Evolutionary conservation across 1,140 invertebrate species (phyloP).

Genomic region (Ceratitis capitata): DNA sequence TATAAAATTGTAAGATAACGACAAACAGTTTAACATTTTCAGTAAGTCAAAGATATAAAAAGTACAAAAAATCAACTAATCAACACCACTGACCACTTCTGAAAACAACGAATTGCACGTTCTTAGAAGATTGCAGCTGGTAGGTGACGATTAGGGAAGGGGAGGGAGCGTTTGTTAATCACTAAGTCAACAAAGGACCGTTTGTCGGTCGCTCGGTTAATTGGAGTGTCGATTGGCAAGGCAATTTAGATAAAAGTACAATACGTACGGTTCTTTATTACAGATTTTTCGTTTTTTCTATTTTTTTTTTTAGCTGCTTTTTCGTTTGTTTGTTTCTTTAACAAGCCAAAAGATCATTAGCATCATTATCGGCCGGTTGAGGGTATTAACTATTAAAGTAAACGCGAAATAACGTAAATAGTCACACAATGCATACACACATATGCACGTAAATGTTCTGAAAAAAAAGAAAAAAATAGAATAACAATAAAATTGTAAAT

Average conservation of each 20-base stretch:
- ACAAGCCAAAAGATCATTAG: conserved; percentile 12
- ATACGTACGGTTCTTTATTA: too few relatives aligned
- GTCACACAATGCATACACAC: background rate
- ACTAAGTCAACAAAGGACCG: background rate
- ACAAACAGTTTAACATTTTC: background rate
- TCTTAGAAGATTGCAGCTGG: too few relatives aligned
- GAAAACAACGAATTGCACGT: background rate
- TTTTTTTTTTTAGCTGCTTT: background rate
- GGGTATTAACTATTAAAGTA: conserved; percentile 11
- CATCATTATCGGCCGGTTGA: conserved; percentile 22
- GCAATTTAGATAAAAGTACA: conserved; percentile 3
- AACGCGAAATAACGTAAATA: conserved; percentile 13
- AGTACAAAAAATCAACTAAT: background rate
- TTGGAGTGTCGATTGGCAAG: conserved; percentile 6
- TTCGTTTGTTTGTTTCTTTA: background rate
- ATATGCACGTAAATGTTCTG: background rate
- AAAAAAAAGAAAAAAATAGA: background rate
- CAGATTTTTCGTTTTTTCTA: too few relatives aligned
- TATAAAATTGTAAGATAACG: background rate
- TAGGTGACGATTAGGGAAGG: background rate
- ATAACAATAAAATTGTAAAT: conserved; percentile 17
- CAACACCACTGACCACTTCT: background rate
- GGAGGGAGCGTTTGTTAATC: background rate
- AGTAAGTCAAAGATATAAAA: background rate
- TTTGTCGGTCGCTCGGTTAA: background rate